phyloP scores from a whole-genome alignment of 2,797 vertebrate species.

The Acestrorhynchus altus region DNA sequence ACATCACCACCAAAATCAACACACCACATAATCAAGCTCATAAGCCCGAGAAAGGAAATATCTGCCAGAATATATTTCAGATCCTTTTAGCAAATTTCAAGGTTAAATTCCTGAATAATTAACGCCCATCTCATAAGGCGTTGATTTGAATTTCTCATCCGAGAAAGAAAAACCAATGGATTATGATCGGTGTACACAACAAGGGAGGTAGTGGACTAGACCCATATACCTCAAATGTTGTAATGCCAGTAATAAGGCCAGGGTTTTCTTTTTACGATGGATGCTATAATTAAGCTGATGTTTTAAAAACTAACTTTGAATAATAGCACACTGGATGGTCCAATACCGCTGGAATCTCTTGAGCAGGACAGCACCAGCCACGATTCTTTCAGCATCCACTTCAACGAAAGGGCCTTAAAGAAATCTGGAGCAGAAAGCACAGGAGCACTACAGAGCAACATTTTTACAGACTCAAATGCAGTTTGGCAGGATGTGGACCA shows the following conservation, averaged over 20 bases:
- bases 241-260: no score
- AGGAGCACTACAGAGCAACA: no score
- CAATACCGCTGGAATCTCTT: no score
- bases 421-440: background rate
- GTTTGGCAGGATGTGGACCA: background rate
- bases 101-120: background rate
- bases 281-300: background rate
- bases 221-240: no score
- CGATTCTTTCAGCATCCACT: no score
- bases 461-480: background rate
- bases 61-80: no score
- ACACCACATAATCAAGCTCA: no score
- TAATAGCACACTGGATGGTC: background rate
- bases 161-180: background rate
- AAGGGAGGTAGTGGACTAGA: background rate
- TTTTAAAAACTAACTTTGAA: background rate
- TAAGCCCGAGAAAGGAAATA: no score
- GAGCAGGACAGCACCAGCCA: background rate
- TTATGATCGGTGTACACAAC: no score
- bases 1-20: no score
- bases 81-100: background rate
- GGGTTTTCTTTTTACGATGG: background rate
- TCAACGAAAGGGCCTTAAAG: background rate
- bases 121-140: background rate
- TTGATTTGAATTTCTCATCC: background rate